Evolutionary conservation across 1,140 invertebrate genomes (phyloP).

Genomic region (Globodera rostochiensis): DNA sequence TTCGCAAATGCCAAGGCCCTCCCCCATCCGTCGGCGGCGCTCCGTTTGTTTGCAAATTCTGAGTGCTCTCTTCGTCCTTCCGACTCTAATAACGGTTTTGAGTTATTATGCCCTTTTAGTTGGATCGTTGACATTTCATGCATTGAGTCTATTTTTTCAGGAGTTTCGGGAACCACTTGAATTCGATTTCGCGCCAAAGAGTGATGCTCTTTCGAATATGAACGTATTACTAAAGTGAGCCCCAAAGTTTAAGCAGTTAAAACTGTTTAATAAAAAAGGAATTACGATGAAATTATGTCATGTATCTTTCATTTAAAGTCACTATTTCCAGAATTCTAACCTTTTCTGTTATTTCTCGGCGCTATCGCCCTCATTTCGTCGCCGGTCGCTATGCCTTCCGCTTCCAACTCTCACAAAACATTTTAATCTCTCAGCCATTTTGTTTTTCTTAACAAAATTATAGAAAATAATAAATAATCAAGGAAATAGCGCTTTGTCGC

Average conservation of each 20-base stretch:
- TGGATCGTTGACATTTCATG: not conserved
- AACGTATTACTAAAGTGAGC: not conserved
- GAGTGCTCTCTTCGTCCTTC: no score
- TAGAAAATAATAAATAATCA: no score
- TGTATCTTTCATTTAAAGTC: no score
- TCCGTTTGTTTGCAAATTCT: not conserved
- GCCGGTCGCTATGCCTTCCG: not conserved
- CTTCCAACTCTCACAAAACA: not conserved
- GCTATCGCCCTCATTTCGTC: not conserved
- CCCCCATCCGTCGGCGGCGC: not conserved
- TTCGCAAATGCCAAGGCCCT: slow-evolving; percentile 23
- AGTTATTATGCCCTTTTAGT: not conserved
- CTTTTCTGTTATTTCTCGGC: not conserved
- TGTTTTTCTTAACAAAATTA: not conserved
- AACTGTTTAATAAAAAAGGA: no score
- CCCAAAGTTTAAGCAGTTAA: no score
- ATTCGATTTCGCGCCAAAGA: not conserved
- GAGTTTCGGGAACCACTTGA: slow-evolving; percentile 1
- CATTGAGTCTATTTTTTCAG: not conserved
- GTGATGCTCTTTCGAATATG: not conserved
- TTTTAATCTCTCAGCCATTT: not conserved
- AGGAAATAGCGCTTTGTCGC: no score
- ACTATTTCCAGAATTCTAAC: not conserved
- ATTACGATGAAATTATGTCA: no score
- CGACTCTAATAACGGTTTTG: no score